Evolutionary conservation across 2,797 vertebrate species (phyloP).

Genomic region (Tragopan temminckii): DNA sequence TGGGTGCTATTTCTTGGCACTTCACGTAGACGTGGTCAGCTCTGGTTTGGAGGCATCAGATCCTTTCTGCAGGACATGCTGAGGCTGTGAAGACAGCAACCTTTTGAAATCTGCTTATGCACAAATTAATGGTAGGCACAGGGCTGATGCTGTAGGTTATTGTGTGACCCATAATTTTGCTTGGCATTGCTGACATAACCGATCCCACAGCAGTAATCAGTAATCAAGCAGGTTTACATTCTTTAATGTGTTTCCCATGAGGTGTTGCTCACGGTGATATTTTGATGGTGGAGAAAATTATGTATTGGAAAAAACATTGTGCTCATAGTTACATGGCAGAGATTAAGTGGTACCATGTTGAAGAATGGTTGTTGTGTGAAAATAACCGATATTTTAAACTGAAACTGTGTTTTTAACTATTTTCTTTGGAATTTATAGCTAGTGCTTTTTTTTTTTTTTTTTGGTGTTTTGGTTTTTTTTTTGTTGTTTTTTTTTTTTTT

Average conservation of each 20-base stretch:
- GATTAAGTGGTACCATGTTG: neutral
- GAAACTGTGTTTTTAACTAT: neutral
- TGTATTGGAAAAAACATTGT: neutral
- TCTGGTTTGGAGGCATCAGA: neutral
- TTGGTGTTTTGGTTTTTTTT: neutral
- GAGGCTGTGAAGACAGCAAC: neutral
- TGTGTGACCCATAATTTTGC: neutral
- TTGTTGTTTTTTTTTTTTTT: neutral
- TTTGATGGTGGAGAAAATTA: neutral
- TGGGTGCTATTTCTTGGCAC: neutral
- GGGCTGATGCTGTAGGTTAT: neutral
- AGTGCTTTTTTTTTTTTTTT: neutral
- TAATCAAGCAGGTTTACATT: neutral
- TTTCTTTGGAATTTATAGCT: neutral
- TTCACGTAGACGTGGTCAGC: accelerated
- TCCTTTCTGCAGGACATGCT: neutral
- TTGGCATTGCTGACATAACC: neutral
- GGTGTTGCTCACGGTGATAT: neutral
- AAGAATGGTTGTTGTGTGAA: neutral
- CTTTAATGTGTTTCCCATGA: neutral
- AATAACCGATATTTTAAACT: neutral
- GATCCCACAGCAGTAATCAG: neutral
- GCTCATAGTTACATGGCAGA: neutral
- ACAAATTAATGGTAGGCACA: neutral
- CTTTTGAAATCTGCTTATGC: neutral